These are phyloP conservation scores for Dicrostonyx torquatus DNA, from an alignment of 2,797 vertebrate genomes.

Conservation along the genomic window DNA sequence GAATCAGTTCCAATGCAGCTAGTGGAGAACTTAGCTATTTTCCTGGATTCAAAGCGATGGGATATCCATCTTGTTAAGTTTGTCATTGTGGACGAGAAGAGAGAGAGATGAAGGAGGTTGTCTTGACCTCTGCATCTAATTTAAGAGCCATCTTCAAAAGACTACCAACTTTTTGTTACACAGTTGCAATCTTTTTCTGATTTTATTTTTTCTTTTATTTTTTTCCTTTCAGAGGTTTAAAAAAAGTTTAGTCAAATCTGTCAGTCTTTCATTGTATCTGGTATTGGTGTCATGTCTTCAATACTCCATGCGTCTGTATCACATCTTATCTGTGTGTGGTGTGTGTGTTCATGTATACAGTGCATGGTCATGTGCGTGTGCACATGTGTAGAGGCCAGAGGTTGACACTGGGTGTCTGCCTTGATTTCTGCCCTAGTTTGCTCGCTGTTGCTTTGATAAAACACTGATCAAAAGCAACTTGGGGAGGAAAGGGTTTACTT, in stretches of 20 bases:
- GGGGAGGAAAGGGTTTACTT: background rate
- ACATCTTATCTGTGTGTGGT: background rate
- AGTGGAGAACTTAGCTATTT: background rate
- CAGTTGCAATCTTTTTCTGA: background rate
- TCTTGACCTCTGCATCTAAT: background rate
- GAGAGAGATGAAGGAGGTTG: background rate
- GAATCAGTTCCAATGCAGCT: background rate
- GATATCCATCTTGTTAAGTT: background rate
- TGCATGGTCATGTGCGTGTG: background rate
- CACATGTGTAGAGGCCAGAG: background rate
- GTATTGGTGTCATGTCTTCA: background rate
- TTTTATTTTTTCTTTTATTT: conserved; percentile 3
- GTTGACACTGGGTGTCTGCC: background rate
- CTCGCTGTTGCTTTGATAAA: background rate
- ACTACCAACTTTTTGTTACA: background rate
- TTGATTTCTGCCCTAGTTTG: background rate
- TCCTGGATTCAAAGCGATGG: background rate
- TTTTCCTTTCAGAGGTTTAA: conserved; percentile 11
- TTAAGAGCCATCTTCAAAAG: background rate
- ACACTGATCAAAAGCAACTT: background rate
- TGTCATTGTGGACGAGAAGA: background rate
- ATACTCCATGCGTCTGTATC: background rate
- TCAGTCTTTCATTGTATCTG: background rate
- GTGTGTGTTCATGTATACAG: background rate
- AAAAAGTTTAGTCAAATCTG: background rate